Evolutionary conservation across 2,113 vertebrate genomes (phyloP), one percentile per base, ranked within the genome.

Genomic region (Pteropus alecto): DNA sequence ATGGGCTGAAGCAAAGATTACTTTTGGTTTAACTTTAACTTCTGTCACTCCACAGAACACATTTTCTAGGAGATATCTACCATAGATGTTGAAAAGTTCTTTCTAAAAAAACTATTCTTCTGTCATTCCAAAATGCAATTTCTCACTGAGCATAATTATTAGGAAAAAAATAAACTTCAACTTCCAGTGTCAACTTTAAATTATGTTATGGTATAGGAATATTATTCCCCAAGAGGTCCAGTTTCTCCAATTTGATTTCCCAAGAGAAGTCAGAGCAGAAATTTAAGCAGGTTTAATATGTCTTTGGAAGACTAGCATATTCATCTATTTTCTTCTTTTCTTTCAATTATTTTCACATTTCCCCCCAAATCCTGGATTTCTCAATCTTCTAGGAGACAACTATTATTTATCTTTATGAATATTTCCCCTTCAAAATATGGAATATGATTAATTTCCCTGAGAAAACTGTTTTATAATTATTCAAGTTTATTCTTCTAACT

Each of bases 171-270:
- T 92, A 97, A 95, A 94, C 94, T 96, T 97, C 81, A 93, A 96
- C 92, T 93, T 97, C 79, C 79, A 85, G 76, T 95, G 90, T 95
- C 95, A 97, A 97, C 90, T 97, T 97, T 96, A 97, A 98, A 97
- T 96, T 94, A 94, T 68, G 81, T 73, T 90, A 61, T 85, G 83
- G 90, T 88, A 82, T 60, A 67, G 71, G 79, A 73, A 95, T 90
- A 87, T 76, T 97, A 86, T 97, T 96, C 85, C 97, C 82, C 85
- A 88, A 71, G 97, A 97, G 96, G 87, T 70, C 97, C 43, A 41
- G 79, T 88, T 92, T 38, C 77, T 95, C 71, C 43, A 78, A 38
- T 93, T 22, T 97, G 94, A 97, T 97, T 95, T 97, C 95, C 97
- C 94, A 58, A 93, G 93, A 97, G 94, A 96, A 95, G 67, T 74